Conservation (phyloP, 2,113 vertebrate genomes). For the Psilopogon haemacephalus region DNA sequence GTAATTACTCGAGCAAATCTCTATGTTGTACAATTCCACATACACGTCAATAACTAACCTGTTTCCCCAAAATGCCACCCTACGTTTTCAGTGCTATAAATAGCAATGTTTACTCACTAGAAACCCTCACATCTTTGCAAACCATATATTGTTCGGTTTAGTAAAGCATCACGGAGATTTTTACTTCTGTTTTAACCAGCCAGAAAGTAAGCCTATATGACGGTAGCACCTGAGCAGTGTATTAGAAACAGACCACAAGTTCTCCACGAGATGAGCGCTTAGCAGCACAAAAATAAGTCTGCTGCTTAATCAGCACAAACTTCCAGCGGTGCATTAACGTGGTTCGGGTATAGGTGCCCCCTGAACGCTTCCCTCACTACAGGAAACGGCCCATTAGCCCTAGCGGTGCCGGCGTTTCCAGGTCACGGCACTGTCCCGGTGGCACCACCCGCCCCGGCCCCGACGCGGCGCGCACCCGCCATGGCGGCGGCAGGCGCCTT, state of each 20-base stretch:
- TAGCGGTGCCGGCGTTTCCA: neutral
- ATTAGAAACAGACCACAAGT: fast-evolving
- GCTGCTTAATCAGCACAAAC: fast-evolving
- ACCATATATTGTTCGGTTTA: neutral
- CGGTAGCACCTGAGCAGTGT: neutral
- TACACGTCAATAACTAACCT: neutral
- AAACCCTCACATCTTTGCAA: neutral
- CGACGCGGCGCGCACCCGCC: neutral
- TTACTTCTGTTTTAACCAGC: neutral
- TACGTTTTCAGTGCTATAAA: neutral
- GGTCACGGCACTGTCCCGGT: neutral
- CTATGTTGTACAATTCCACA: neutral
- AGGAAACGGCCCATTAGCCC: neutral
- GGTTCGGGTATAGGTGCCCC: fast-evolving
- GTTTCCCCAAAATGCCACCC: neutral
- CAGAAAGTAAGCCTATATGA: fast-evolving
- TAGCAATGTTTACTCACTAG: neutral
- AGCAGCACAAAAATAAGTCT: neutral
- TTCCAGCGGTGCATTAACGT: neutral
- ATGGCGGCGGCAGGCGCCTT: neutral
- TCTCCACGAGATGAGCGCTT: fast-evolving
- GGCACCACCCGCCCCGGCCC: neutral
- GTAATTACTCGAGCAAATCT: neutral
- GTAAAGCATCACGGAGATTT: neutral
- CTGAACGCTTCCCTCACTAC: fast-evolving